These are phyloP conservation scores for Choloepus hoffmanni DNA, from an alignment of 2,113 vertebrate species.

Conservation along the genomic window DNA sequence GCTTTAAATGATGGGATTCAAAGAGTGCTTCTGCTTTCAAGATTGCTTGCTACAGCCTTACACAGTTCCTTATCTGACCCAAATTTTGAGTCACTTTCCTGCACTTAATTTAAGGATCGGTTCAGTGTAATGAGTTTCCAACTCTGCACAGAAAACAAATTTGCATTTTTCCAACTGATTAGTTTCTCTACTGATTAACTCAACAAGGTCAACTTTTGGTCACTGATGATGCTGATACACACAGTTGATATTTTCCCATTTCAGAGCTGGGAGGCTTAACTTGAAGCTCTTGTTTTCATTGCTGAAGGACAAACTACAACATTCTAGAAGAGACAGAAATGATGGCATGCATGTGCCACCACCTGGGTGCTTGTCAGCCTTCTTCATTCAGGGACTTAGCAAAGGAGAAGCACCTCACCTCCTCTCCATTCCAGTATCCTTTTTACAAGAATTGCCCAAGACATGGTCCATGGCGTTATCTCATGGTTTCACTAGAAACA, in stretches of 20 bases:
- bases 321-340: not conserved
- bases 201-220: constrained; percentile 77
- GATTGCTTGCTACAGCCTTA: not conserved
- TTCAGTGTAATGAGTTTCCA: constrained; percentile 78
- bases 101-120: constrained; percentile 78
- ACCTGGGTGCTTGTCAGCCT: not conserved
- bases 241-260: constrained; percentile 62
- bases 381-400: rapidly evolving
- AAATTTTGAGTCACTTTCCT: constrained; percentile 63
- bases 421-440: not conserved
- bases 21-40: not conserved
- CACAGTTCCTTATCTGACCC: constrained; percentile 73
- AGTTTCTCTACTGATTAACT: constrained; percentile 82
- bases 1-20: not conserved
- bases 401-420: not conserved
- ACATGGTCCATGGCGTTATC: not conserved
- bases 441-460: not conserved
- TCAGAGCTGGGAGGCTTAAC: not conserved
- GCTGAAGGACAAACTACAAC: not conserved
- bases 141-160: constrained; percentile 79
- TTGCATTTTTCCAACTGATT: constrained; percentile 81
- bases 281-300: not conserved
- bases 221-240: constrained; percentile 60
- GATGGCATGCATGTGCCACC: not conserved
- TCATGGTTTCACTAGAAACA: not conserved